Conservation (phyloP, 2,797 vertebrate genomes). For the Phalanger gymnotis region DNA sequence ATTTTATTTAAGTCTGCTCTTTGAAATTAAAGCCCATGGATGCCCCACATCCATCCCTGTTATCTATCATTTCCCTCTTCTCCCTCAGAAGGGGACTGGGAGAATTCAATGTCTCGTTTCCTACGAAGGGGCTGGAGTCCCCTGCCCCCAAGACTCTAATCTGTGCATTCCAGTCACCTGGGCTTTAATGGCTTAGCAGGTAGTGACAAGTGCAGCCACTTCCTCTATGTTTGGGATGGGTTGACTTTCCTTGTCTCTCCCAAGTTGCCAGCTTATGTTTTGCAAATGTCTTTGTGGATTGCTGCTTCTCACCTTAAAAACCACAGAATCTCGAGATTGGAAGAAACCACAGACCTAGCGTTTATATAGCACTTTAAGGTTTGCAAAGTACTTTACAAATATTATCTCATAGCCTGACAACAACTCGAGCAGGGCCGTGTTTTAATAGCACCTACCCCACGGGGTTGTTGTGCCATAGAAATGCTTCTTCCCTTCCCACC, state of each 20-base stretch:
- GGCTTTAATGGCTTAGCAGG: neutral
- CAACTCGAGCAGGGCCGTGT: neutral
- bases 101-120: neutral
- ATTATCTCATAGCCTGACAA: neutral
- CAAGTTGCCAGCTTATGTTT: neutral
- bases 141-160: neutral
- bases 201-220: neutral
- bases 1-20: neutral
- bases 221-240: neutral
- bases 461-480: neutral
- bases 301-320: neutral
- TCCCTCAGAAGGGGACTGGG: neutral
- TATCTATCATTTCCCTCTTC: neutral
- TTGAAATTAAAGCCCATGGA: neutral
- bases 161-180: neutral
- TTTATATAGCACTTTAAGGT: neutral
- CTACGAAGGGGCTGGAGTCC: neutral
- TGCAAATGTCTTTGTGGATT: neutral
- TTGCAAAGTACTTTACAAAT: neutral
- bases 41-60: neutral
- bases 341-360: neutral
- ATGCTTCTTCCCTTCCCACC: neutral
- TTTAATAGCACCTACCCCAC: neutral
- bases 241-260: constrained; percentile 2
- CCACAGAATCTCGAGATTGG: neutral